These are phyloP conservation scores for Diarsia dahlii DNA, from an alignment of 2,888 invertebrate species.

Conservation along the genomic window DNA sequence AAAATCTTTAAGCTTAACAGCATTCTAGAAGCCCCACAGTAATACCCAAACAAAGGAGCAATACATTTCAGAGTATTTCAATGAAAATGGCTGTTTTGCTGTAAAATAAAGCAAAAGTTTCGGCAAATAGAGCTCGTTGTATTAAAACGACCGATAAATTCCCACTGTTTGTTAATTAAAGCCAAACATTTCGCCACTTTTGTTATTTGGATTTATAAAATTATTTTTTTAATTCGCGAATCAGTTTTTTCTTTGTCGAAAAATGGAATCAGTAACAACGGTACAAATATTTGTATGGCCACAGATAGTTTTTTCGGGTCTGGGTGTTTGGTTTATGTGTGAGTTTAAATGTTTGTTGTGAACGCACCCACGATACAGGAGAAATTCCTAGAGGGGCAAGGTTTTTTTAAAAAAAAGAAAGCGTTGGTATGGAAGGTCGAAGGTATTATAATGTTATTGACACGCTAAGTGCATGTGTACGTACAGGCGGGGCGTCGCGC, in stretches of 20 bases:
- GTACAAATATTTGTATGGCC: no score
- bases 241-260: neutral
- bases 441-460: no score
- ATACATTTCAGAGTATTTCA: slow-evolving; percentile 39
- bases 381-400: no score
- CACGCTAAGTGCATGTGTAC: no score
- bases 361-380: no score
- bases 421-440: no score
- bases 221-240: neutral
- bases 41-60: slow-evolving; percentile 18
- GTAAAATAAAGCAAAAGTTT: slow-evolving; percentile 40
- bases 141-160: slow-evolving; percentile 43
- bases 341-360: no score
- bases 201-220: neutral
- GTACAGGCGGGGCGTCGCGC: no score
- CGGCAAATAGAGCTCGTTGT: slow-evolving; percentile 13
- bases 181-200: slow-evolving; percentile 10
- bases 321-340: no score
- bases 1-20: neutral
- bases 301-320: no score
- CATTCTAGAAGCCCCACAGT: slow-evolving; percentile 3
- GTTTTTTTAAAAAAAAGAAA: no score
- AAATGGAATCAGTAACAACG: neutral
- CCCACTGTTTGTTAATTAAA: slow-evolving; percentile 40
- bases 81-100: slow-evolving; percentile 26